Evolutionary conservation across 2,797 vertebrate species (phyloP).

Genomic region (Bucorvus abyssinicus): DNA sequence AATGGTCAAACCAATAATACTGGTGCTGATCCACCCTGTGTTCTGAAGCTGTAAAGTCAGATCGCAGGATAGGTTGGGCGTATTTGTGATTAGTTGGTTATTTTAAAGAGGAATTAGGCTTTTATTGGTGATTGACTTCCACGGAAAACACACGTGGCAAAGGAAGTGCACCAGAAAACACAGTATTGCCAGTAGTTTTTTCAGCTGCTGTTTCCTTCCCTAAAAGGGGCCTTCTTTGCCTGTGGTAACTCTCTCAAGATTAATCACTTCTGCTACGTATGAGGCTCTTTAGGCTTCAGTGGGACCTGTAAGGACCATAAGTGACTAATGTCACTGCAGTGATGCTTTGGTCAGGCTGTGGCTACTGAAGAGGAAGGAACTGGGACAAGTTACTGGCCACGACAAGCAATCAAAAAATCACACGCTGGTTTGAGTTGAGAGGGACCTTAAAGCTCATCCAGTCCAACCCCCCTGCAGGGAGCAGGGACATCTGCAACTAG

Average conservation of each 20-base stretch:
- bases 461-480: neutral
- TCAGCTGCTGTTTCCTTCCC: neutral
- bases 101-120: neutral
- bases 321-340: neutral
- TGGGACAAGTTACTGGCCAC: neutral
- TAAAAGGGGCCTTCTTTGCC: neutral
- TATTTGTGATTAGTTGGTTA: neutral
- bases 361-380: neutral
- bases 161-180: neutral
- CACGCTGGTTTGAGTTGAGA: neutral
- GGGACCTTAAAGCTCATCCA: neutral
- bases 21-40: neutral
- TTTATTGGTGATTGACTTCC: neutral
- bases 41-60: neutral
- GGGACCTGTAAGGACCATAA: rapidly evolving
- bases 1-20: neutral
- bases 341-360: neutral
- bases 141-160: neutral
- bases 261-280: neutral
- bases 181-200: rapidly evolving
- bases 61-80: neutral
- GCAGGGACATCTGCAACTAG: neutral
- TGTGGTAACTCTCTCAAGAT: neutral
- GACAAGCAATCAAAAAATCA: neutral
- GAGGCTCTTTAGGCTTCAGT: neutral